phyloP scores from a whole-genome alignment of 35 echinoderm and acorn worm species.

The Heliocidaris tuberculata region DNA sequence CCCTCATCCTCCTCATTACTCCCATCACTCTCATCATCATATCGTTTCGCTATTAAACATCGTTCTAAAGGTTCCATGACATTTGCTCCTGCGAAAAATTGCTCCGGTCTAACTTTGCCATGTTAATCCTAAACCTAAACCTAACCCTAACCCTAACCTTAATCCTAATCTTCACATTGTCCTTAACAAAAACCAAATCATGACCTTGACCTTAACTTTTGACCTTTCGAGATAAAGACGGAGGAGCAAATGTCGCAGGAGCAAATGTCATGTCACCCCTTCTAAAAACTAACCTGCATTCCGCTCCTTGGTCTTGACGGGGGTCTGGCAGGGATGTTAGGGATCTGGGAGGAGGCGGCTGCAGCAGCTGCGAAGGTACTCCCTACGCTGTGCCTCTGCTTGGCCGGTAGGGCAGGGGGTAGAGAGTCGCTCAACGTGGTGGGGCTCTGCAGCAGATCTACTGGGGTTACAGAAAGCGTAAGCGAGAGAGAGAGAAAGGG shows the following conservation, averaged over 20 bases:
- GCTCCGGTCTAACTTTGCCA: no score
- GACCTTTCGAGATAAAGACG: no score
- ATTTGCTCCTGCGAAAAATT: no score
- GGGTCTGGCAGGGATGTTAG: constrained; percentile 70
- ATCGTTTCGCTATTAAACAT: no score
- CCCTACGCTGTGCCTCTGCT: constrained; percentile 80
- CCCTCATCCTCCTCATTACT: background rate
- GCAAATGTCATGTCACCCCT: no score
- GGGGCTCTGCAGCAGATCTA: constrained; percentile 88
- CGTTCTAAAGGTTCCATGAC: no score
- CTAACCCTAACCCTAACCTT: no score
- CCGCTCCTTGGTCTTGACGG: constrained; percentile 69
- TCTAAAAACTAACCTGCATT: constrained; percentile 52
- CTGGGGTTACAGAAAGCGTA: constrained; percentile 26
- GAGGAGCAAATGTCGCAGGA: no score
- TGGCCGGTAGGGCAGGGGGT: constrained; percentile 90
- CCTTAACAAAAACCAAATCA: no score
- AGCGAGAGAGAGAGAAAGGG: background rate
- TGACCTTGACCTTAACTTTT: no score
- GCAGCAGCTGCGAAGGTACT: constrained; percentile 51
- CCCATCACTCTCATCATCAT: background rate
- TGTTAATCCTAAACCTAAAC: no score
- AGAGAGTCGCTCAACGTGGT: constrained; percentile 67
- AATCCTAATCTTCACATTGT: no score
- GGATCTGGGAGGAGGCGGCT: constrained; percentile 42